phyloP scores from a whole-genome alignment of 2,888 invertebrate species.

The Caenorhabditis uteleia region DNA sequence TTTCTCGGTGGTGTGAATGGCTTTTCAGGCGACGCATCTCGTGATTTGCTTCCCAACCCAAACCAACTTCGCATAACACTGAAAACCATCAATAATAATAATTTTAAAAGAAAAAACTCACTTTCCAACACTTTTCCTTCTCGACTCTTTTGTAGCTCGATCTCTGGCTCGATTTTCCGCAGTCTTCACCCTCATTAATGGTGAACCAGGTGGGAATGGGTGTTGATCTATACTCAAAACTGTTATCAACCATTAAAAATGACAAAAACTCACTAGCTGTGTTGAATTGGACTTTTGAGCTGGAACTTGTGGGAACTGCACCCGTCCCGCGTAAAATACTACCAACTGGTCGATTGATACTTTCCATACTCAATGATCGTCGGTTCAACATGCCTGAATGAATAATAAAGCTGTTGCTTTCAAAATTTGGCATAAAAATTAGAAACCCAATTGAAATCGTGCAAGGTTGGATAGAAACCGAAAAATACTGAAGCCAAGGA shows the following conservation, averaged over 20 bases:
- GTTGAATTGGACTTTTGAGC: conserved; percentile 12
- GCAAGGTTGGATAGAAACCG: conserved; percentile 9
- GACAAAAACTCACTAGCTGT: too few species aligned
- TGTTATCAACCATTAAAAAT: too few species aligned
- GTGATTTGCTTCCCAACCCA: conserved; percentile 49
- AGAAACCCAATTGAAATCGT: neutral
- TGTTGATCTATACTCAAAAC: conserved; percentile 13
- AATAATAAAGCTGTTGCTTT: neutral
- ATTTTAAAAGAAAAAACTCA: conserved; percentile 17
- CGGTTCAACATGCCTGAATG: conserved; percentile 25
- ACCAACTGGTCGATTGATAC: conserved; percentile 39
- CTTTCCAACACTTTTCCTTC: conserved; percentile 52
- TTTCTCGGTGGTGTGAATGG: conserved; percentile 6
- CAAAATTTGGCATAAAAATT: neutral
- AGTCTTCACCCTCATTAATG: conserved; percentile 20
- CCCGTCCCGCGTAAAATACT: conserved; percentile 25
- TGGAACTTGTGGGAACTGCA: conserved; percentile 1
- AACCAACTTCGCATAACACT: conserved; percentile 54
- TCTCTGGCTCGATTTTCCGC: conserved; percentile 33
- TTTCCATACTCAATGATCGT: conserved; percentile 50
- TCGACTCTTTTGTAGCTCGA: too few species aligned
- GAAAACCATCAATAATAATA: too few species aligned
- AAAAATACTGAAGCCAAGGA: too few species aligned
- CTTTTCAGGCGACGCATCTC: conserved; percentile 53
- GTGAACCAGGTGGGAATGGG: conserved; percentile 42